Conservation (phyloP, 2,888 invertebrate genomes). For the Tyria jacobaeae region DNA sequence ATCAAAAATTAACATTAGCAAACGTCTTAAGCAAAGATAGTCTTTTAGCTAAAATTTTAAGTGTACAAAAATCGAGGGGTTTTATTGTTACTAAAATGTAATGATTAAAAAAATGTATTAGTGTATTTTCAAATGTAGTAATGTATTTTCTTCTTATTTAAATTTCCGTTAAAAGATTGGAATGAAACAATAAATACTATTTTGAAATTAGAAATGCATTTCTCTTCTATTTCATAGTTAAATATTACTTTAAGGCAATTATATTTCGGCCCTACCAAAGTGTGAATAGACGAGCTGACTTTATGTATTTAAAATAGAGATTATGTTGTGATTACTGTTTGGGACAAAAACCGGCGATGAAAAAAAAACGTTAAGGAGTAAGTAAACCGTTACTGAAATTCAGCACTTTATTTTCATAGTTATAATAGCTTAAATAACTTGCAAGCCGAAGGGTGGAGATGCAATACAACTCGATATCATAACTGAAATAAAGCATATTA, state of each 20-base stretch:
- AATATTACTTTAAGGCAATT: conserved; percentile 73
- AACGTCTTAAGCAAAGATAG: conserved; percentile 69
- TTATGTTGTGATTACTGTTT: conserved; percentile 85
- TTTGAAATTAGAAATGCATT: conserved; percentile 77
- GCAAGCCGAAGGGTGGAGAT: conserved; percentile 61
- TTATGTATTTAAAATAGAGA: conserved; percentile 79
- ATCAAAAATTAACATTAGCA: conserved; percentile 80
- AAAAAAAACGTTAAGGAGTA: too few species aligned
- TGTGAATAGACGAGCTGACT: conserved; percentile 50
- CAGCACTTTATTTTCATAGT: conserved; percentile 64
- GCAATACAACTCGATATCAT: conserved; percentile 75
- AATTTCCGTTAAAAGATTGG: conserved; percentile 53
- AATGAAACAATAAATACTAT: conserved; percentile 79
- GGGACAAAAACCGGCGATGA: conserved; percentile 73
- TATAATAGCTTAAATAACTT: conserved; percentile 75
- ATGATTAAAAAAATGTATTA: too few species aligned
- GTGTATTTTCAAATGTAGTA: too few species aligned
- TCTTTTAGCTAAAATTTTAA: conserved; percentile 46
- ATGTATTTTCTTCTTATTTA: conserved; percentile 22
- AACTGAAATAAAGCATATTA: conserved; percentile 73
- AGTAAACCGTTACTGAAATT: conserved; percentile 59
- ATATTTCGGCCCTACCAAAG: conserved; percentile 57
- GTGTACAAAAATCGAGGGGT: conserved; percentile 44
- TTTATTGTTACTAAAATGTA: conserved; percentile 13
- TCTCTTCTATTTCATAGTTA: conserved; percentile 63